Base-by-base conservation (phyloP, 2,113 vertebrate genomes). In the Jacana jacana region DNA sequence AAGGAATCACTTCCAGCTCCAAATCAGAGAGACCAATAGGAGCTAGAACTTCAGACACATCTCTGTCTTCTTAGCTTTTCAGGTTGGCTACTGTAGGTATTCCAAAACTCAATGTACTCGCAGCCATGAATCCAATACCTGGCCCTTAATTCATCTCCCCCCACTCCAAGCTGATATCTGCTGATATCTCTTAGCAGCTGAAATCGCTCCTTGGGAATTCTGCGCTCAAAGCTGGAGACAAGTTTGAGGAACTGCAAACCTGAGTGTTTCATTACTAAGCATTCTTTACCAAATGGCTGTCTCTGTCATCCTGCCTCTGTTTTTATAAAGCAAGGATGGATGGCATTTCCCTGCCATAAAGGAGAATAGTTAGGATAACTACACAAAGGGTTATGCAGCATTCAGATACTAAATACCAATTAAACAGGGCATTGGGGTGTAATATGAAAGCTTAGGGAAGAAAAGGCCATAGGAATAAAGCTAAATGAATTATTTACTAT, bases 401-500 rank as follows among this genome's bases (percentile, higher is more conserved):
- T 81, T 95, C 57, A 75, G 65, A 69, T 71, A 63, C 46, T 81
- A 84, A 89, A 91, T 64, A 64, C 18, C 89, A 95, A 76, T 89
- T 91, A 91, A 52, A 64, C 51, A 69, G 52, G 80, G 81, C 77
- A 84, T 35, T 86, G 89, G 73, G 69, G 61, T 91, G 57, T 79
- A 84, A 86, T 90, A 86, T 88, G 48, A 86, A 89, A 92, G 42
- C 57, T 79, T 55, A 55, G 39, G 35, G 86, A 83, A 75, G 42
- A 89, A 95, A 95, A 96, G 83, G 83, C 86, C 86, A 91, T 55
- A 79, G 52, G 65, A 91, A 89, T 95, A 92, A 91, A 92, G 51
- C 20, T 79, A 96, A 97, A 93, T 89, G 17, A 91, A 84, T 95
- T 97, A 95, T 95, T 96, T 93, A 91, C 77, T 81, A 81, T 71